phyloP scores from a whole-genome alignment of 2,113 vertebrate species.

The Archilochus colubris region DNA sequence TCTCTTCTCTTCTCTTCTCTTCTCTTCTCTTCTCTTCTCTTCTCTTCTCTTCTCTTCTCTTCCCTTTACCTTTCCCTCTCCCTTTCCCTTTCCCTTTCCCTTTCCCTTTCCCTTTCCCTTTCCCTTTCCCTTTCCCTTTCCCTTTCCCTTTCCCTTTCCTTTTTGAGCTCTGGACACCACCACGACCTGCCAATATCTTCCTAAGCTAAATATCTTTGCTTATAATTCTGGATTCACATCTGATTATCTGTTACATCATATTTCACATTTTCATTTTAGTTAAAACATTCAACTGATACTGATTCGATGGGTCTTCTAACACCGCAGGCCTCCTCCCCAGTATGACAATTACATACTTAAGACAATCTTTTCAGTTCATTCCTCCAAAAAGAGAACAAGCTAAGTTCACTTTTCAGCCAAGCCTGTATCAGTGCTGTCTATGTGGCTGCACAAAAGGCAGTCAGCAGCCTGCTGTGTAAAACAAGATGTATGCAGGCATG shows the following conservation, averaged over 20 bases:
- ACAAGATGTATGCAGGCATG: fast-evolving
- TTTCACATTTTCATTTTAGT: neutral
- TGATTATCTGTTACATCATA: too few species aligned
- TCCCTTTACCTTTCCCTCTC: too few species aligned
- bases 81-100: too few species aligned
- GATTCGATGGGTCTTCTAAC: neutral
- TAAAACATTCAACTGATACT: neutral
- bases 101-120: too few species aligned
- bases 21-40: too few species aligned
- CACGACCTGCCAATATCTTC: neutral
- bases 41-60: too few species aligned
- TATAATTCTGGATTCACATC: neutral
- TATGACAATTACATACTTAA: fast-evolving
- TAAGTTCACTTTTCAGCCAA: fast-evolving
- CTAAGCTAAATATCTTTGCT: neutral
- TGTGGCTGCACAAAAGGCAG: neutral
- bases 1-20: too few species aligned
- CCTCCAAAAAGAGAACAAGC: neutral
- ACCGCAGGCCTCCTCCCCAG: neutral
- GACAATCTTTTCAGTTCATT: neutral
- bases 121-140: too few species aligned
- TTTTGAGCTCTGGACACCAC: neutral
- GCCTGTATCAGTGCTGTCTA: fast-evolving
- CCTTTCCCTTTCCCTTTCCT: too few species aligned
- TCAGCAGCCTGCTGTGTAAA: neutral